Evolutionary conservation across 2,797 vertebrate genomes (phyloP), one percentile per base, ranked within the genome.

Genomic region (Pristis pectinata): DNA sequence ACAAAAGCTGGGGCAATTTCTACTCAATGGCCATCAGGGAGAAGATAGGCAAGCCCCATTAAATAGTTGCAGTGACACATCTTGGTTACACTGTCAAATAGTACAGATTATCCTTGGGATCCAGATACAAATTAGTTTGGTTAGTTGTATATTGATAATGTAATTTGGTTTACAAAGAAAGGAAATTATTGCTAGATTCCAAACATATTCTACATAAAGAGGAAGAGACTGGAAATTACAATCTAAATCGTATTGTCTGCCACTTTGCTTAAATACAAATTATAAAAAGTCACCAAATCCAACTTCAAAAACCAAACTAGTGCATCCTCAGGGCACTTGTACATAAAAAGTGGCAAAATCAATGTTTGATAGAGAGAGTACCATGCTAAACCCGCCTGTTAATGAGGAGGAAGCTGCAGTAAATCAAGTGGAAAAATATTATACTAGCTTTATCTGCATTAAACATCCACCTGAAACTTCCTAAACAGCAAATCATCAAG

Each of bases 231-330:
- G 41, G 41, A 7, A 93, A 76, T 56, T 41, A 91, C 61, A 56
- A 76, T 7, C 44, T n/a, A 94, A 91, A n/a, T 15, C 24, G 11
- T 76, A 56, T 56, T 13, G 37, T 93, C 72, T 76, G n/a, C 92
- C 44, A 74, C 41, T 94, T 94, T 94, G 70, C 41, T 94, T 94
- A 49, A 94, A 74, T 15, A 72, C 79, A 92, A 72, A 74, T 49
- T 93, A 11, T 93, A 93, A 93, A 92, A 67, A 41, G 27, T 49
- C 37, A 93, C 67, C 9, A 93, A 93, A 74, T 27, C n/a, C 67
- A 72, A 93, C 13, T 34, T 93, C 91, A 93, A 93, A 74, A 72
- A 93, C 34, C 27, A 67, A 74, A 72, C 64, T 41, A 93, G 41
- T 64, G 4, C 67, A 30, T 72, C 64, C 92, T 49, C 67, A 17